phyloP scores from a whole-genome alignment of 2,888 invertebrate genomes.

The Sphaeridia pumilis region DNA sequence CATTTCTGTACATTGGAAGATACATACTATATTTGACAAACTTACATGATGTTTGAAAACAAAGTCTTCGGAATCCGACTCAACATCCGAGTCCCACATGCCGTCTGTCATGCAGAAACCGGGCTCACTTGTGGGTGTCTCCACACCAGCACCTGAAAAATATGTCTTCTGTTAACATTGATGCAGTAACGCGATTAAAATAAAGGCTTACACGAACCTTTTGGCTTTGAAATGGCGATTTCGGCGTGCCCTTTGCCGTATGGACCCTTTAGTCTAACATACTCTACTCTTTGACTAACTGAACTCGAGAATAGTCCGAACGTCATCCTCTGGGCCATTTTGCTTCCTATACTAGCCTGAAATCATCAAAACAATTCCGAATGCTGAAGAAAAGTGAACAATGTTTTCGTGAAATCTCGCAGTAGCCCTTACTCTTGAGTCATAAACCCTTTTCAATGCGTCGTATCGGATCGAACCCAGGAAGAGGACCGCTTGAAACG shows the following conservation, averaged over 20 bases:
- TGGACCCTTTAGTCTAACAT: constrained; percentile 96
- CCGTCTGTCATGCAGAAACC: constrained; percentile 65
- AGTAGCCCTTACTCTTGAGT: constrained; percentile 62
- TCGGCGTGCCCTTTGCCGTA: constrained; percentile 93
- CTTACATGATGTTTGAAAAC: constrained; percentile 62
- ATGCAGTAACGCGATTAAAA: neutral
- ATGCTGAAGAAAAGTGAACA: neutral
- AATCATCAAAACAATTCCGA: constrained; percentile 42
- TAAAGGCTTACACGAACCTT: constrained; percentile 44
- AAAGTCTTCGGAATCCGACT: constrained; percentile 73
- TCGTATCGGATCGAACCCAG: constrained; percentile 96
- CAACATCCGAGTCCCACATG: constrained; percentile 81
- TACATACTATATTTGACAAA: constrained; percentile 1
- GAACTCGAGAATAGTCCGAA: constrained; percentile 72
- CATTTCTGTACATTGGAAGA: constrained; percentile 1
- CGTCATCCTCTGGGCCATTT: constrained; percentile 91
- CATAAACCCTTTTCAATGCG: constrained; percentile 91
- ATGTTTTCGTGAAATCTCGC: neutral
- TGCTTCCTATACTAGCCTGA: constrained; percentile 86
- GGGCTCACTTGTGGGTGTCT: constrained; percentile 89
- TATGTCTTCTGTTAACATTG: neutral
- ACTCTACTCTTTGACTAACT: constrained; percentile 74
- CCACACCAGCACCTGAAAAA: constrained; percentile 59
- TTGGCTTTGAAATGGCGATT: constrained; percentile 86
- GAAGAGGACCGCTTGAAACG: constrained; percentile 86